These are phyloP conservation scores for Hymenopus coronatus DNA, from an alignment of 2,888 invertebrate species.

Conservation along the genomic window DNA sequence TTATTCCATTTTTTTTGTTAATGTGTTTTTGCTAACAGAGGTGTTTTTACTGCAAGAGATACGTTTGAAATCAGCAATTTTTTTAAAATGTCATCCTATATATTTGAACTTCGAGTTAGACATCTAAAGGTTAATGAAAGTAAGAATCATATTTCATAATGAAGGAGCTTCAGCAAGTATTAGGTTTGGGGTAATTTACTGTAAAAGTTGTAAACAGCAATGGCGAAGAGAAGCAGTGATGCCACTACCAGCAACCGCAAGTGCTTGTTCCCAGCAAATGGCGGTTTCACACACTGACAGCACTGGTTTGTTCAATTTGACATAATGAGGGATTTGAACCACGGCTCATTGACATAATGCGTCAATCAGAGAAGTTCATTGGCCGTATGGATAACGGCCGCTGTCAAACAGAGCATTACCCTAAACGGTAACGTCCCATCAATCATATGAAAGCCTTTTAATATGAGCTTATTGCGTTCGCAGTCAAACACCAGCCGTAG, in stretches of 20 bases:
- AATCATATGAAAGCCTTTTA: background rate
- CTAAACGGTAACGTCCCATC: background rate
- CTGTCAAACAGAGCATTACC: background rate
- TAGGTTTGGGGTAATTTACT: no score
- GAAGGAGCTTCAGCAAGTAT: no score
- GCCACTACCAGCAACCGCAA: background rate
- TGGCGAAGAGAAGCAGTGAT: background rate
- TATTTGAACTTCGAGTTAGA: no score
- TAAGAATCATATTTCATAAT: no score
- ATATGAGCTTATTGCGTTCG: background rate
- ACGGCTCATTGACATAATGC: background rate
- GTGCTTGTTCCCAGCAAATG: background rate
- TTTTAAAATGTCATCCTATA: no score
- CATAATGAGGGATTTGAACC: background rate
- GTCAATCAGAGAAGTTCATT: background rate
- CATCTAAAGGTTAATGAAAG: no score
- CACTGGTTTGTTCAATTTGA: background rate
- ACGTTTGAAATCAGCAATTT: no score
- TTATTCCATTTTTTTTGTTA: no score
- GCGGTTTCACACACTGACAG: background rate
- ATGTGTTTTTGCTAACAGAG: no score
- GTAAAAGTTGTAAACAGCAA: background rate
- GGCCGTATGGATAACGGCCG: no score
- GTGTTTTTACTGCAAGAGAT: no score
- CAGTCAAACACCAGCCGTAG: background rate